Evolutionary conservation across 1,140 invertebrate species (phyloP).

Genomic region (Lordiphosa collinella): DNA sequence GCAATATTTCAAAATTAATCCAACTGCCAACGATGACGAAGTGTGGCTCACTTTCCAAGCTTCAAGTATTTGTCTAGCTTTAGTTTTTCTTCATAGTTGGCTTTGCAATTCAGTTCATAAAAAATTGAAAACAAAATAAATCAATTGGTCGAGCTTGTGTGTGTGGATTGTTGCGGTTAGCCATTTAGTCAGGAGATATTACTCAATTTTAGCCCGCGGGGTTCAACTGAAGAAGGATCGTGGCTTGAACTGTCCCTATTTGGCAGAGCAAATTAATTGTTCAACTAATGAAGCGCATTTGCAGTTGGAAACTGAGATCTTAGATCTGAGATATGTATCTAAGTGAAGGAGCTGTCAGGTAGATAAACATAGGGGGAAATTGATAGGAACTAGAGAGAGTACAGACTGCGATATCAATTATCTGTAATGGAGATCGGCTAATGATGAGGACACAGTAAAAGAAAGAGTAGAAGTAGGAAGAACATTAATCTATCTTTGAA

Average conservation of each 20-base stretch:
- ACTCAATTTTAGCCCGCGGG: slow-evolving; percentile 60
- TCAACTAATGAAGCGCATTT: slow-evolving; percentile 62
- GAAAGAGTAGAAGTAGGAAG: no score
- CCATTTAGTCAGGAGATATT: slow-evolving; percentile 59
- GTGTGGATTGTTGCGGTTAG: neutral
- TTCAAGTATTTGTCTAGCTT: slow-evolving; percentile 64
- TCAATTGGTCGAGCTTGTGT: slow-evolving; percentile 45
- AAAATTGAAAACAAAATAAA: slow-evolving; percentile 66
- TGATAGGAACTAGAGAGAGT: slow-evolving; percentile 13
- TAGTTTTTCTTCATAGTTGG: slow-evolving; percentile 5
- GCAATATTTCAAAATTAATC: slow-evolving; percentile 78
- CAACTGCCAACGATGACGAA: slow-evolving; percentile 75
- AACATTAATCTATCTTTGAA: neutral
- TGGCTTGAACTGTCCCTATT: slow-evolving; percentile 37
- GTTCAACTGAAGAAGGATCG: slow-evolving; percentile 6
- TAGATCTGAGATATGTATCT: slow-evolving; percentile 43
- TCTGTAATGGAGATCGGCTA: neutral
- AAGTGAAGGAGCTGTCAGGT: slow-evolving; percentile 37
- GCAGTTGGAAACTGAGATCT: slow-evolving; percentile 30
- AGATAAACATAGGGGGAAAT: slow-evolving; percentile 40
- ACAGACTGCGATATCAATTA: neutral
- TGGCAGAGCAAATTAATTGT: slow-evolving; percentile 65
- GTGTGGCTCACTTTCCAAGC: slow-evolving; percentile 65
- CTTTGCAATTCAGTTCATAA: slow-evolving; percentile 14
- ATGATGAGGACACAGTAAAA: neutral